phyloP scores from a whole-genome alignment of 2,888 invertebrate species.

The Agapostemon virescens region DNA sequence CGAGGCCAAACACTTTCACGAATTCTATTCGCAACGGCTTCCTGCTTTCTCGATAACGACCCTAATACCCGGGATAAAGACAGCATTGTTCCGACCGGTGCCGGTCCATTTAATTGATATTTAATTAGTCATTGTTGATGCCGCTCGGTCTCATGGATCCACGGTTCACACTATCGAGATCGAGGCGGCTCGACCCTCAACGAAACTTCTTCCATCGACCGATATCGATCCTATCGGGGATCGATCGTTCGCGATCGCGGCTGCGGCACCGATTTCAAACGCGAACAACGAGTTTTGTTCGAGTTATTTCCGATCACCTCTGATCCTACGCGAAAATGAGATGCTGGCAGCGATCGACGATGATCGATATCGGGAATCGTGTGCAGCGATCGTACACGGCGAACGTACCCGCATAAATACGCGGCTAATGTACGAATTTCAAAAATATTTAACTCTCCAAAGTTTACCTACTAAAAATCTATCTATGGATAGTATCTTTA shows the following conservation, averaged over 20 bases:
- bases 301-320: too few species aligned
- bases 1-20: conserved; percentile 62
- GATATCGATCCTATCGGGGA: conserved; percentile 52
- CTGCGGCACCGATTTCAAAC: background rate
- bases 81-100: conserved; percentile 55
- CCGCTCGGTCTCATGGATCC: conserved; percentile 37
- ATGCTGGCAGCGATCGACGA: too few species aligned
- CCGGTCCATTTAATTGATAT: conserved; percentile 68
- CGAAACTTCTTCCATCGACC: conserved; percentile 29
- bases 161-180: conserved; percentile 39
- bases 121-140: conserved; percentile 71
- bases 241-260: background rate
- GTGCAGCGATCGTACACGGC: too few species aligned
- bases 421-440: too few species aligned
- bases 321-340: too few species aligned
- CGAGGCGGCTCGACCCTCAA: conserved; percentile 43
- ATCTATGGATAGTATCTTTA: too few species aligned
- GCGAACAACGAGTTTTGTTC: too few species aligned
- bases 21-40: conserved; percentile 54
- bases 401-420: too few species aligned
- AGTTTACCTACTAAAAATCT: too few species aligned
- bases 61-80: conserved; percentile 35
- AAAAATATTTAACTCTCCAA: too few species aligned
- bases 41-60: conserved; percentile 57
- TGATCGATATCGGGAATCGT: too few species aligned